phyloP scores from a whole-genome alignment of 2,113 vertebrate species.

The Lophotis ruficrista region DNA sequence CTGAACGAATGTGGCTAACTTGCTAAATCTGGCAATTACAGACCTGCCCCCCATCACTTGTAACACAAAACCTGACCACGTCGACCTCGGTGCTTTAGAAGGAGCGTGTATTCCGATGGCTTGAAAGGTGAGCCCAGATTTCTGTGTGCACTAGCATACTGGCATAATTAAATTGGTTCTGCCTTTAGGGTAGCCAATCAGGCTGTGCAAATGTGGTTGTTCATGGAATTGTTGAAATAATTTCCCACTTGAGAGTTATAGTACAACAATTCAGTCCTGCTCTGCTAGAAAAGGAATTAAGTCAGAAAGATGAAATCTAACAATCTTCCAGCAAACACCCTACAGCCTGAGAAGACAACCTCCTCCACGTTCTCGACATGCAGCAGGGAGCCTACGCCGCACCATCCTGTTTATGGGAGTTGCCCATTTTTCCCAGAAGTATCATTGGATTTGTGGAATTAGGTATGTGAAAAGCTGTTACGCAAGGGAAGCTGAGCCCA shows the following conservation, averaged over 20 bases:
- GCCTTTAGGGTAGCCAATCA: conserved; percentile 58
- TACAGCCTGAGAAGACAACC: not conserved
- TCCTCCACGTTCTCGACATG: not conserved
- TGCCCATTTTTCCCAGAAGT: not conserved
- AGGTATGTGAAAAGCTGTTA: not conserved
- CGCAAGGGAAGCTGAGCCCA: not conserved
- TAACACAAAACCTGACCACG: not conserved
- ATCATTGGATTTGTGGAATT: not conserved
- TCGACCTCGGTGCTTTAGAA: not conserved
- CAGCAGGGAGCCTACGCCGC: not conserved
- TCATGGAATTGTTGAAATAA: conserved; percentile 16
- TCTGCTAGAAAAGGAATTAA: conserved; percentile 9
- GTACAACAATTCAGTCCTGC: conserved; percentile 20
- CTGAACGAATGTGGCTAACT: not conserved
- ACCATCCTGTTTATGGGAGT: not conserved
- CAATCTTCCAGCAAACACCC: not conserved
- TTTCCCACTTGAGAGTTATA: conserved; percentile 27
- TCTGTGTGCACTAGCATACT: conserved; percentile 5
- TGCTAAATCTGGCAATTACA: conserved; percentile 27
- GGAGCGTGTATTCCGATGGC: not conserved
- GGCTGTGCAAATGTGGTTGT: conserved; percentile 7
- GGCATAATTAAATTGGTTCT: conserved; percentile 54
- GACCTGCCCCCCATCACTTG: not conserved
- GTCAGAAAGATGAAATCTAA: not conserved
- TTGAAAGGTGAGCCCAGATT: not conserved